phyloP scores from a whole-genome alignment of 2,888 invertebrate species.

The Pyralis farinalis region DNA sequence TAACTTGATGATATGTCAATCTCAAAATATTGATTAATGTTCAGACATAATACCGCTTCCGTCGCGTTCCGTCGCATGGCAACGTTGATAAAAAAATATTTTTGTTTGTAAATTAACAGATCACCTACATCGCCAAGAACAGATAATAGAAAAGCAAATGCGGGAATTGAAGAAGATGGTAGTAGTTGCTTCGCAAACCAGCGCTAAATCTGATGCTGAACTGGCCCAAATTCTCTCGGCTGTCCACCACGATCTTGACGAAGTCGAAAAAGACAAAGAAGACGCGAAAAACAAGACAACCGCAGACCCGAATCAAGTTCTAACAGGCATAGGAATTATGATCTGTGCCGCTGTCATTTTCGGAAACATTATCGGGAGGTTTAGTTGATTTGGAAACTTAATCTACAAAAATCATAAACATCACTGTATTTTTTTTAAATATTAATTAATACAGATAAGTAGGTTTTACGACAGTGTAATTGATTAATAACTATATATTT shows the following conservation, averaged over 20 bases:
- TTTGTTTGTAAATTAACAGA: constrained; percentile 40
- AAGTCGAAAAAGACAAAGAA: constrained; percentile 41
- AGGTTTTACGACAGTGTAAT: too few species aligned
- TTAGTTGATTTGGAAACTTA: constrained; percentile 46
- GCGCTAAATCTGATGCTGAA: constrained; percentile 63
- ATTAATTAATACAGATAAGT: too few species aligned
- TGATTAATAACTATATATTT: too few species aligned
- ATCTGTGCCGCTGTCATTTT: constrained; percentile 57
- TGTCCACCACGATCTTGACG: constrained; percentile 66
- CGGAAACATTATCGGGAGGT: constrained; percentile 56
- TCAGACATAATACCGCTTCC: too few species aligned
- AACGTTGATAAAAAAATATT: too few species aligned
- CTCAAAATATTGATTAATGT: too few species aligned
- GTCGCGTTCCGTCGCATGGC: too few species aligned
- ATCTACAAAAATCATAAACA: constrained; percentile 3
- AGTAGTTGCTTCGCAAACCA: constrained; percentile 50
- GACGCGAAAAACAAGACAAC: constrained; percentile 29
- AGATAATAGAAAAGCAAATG: constrained; percentile 50
- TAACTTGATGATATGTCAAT: too few species aligned
- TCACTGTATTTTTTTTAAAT: neutral
- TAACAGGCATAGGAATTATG: constrained; percentile 56
- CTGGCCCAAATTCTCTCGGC: constrained; percentile 56
- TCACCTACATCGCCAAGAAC: constrained; percentile 60
- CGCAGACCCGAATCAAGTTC: constrained; percentile 52
- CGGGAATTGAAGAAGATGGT: constrained; percentile 57